Base-by-base conservation (phyloP, 2,888 invertebrate genomes). In the Drosophila pullipes region DNA sequence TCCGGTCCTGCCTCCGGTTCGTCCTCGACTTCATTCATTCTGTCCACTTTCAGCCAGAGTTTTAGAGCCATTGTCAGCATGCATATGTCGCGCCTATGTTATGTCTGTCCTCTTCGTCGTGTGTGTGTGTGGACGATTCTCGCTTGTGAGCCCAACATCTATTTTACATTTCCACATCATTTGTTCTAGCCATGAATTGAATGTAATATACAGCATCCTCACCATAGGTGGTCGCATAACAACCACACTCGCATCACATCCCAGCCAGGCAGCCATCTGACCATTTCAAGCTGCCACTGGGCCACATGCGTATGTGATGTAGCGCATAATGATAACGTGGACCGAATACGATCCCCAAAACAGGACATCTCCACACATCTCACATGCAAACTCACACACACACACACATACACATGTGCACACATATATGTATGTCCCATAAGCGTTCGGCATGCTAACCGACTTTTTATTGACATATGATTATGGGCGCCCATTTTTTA, bases 81-180 rank as follows among this genome's bases (percentile, higher is more conserved):
- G 39, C 59, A 77, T 62, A 69, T 66, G 55, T 60, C 47, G 47
- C 22, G 68, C 16, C 52, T 68, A 54, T 57, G 31, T 47, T 70
- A 53, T 65, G 60, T 58, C 54, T 66, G 76, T 76, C 64, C 25
- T n/a, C 30, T 25, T 25, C 25, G 10, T 37, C n/a, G 5, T 22
- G 33, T 54, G 1, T 44, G 13, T 53, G 2, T 25, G 64, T 18
- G 47, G 47, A 47, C 25, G 44, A 37, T 59, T 54, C 55, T 74
- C 53, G 64, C 49, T 41, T 76, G 80, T 81, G 78, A 88, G 82
- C 86, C 74, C 76, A 76, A 82, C 90, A 91, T 91, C 89, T 89
- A 91, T 91, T 91, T 91, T 91, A 91, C 91, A 90, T 91, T 91
- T 91, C 91, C 91, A 91, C 91, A 88, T 91, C 91, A 91, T 91